These are phyloP conservation scores for Eilema sororculum DNA, from an alignment of 2,888 invertebrate genomes.

Conservation along the genomic window DNA sequence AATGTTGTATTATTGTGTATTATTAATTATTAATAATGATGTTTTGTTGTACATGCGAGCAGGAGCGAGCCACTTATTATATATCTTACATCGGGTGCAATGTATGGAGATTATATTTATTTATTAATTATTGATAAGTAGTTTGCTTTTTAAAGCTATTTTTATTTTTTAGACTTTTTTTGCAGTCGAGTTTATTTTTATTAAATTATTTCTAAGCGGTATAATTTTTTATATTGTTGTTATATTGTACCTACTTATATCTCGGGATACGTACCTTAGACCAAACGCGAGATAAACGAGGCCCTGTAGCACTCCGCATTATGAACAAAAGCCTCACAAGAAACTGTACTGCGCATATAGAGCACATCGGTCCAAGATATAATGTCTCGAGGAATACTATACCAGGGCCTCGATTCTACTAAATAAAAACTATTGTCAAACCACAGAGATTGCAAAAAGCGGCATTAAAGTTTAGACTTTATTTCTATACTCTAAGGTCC, in stretches of 20 bases:
- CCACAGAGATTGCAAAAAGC: too few species aligned
- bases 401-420: too few species aligned
- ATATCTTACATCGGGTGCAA: constrained; percentile 81
- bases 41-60: constrained; percentile 47
- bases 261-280: too few species aligned
- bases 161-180: not conserved
- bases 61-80: constrained; percentile 82
- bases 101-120: constrained; percentile 64
- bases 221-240: not conserved
- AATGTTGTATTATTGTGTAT: not conserved
- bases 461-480: too few species aligned
- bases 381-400: too few species aligned
- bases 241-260: not conserved
- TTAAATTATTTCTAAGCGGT: not conserved
- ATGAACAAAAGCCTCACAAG: too few species aligned
- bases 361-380: too few species aligned
- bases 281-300: too few species aligned
- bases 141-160: not conserved
- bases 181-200: not conserved
- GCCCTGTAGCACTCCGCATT: too few species aligned
- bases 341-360: too few species aligned
- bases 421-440: too few species aligned
- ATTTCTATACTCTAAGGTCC: too few species aligned
- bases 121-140: constrained; percentile 12
- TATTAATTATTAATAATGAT: constrained; percentile 6